A percentile compares a stretch with the other conserved stretches of the same genome.
phyloP scores from a whole-genome alignment of 2,888 invertebrate species.

The Pasiphila rectangulata region DNA sequence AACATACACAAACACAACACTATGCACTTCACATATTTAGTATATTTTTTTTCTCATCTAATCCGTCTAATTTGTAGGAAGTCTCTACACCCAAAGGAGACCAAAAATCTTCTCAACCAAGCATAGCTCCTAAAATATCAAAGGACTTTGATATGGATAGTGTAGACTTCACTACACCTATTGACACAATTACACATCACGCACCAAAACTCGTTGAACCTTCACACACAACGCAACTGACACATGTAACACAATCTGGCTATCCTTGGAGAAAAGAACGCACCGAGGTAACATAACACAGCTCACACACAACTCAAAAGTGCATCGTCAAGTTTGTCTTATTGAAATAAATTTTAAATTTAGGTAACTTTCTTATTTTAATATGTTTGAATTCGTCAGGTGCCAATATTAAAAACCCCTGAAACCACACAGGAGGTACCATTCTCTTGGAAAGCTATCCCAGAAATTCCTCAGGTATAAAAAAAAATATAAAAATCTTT shows the following conservation, averaged over 20 bases:
- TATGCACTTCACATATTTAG: too few relatives aligned
- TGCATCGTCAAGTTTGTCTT: slow-evolving; percentile 18
- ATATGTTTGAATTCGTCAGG: slow-evolving; percentile 43
- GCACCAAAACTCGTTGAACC: neutral
- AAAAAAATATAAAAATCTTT: slow-evolving; percentile 4
- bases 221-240: slow-evolving; percentile 27
- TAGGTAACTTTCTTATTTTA: neutral
- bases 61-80: slow-evolving; percentile 9
- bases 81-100: neutral
- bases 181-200: neutral
- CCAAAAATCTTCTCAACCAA: slow-evolving; percentile 2
- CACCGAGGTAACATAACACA: slow-evolving; percentile 31
- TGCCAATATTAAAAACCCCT: slow-evolving; percentile 52
- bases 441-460: slow-evolving; percentile 73
- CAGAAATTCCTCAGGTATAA: slow-evolving; percentile 74
- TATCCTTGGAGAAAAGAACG: slow-evolving; percentile 47
- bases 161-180: neutral
- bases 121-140: neutral
- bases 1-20: slow-evolving; percentile 22
- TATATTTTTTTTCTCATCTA: too few relatives aligned
- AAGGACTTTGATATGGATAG: neutral
- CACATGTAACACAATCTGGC: slow-evolving; percentile 36
- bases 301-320: slow-evolving; percentile 18
- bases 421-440: slow-evolving; percentile 59
- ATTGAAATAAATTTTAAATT: neutral